These are phyloP conservation scores for Elephantulus edwardii DNA, from an alignment of 2,113 vertebrate species.

Conservation along the genomic window DNA sequence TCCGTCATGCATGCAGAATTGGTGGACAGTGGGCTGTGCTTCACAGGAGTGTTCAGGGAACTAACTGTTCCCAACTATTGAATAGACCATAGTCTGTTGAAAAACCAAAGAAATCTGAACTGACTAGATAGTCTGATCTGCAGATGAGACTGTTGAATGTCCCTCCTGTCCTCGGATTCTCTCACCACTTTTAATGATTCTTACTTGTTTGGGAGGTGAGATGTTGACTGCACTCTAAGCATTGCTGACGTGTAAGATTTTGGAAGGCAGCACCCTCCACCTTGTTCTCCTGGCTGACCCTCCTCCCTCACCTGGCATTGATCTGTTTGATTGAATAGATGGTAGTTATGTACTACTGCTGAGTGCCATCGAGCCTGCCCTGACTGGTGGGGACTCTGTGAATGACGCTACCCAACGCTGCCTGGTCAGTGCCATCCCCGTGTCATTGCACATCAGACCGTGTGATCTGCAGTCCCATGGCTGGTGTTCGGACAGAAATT, in stretches of 20 bases:
- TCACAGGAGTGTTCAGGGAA: neutral
- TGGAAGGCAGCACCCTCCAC: neutral
- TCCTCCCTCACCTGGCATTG: neutral
- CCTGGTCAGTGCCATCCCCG: neutral
- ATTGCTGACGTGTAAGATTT: neutral
- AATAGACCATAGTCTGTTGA: too few species aligned
- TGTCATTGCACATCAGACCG: neutral
- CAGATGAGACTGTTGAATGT: neutral
- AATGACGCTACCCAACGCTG: neutral
- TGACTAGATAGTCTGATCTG: neutral
- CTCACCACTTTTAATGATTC: neutral
- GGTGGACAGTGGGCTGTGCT: neutral
- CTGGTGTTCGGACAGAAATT: neutral
- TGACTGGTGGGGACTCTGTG: neutral
- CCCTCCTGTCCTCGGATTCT: neutral
- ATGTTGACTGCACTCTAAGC: neutral
- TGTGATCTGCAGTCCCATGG: neutral
- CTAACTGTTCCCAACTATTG: too few species aligned
- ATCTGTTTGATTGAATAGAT: neutral
- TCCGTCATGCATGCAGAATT: neutral
- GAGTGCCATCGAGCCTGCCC: neutral
- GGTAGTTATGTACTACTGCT: neutral
- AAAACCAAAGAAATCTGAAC: too few species aligned
- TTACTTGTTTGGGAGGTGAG: neutral
- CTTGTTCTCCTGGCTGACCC: neutral